These are phyloP conservation scores for Rhagophthalmus giganteus DNA, from an alignment of 2,888 invertebrate species.

Conservation along the genomic window DNA sequence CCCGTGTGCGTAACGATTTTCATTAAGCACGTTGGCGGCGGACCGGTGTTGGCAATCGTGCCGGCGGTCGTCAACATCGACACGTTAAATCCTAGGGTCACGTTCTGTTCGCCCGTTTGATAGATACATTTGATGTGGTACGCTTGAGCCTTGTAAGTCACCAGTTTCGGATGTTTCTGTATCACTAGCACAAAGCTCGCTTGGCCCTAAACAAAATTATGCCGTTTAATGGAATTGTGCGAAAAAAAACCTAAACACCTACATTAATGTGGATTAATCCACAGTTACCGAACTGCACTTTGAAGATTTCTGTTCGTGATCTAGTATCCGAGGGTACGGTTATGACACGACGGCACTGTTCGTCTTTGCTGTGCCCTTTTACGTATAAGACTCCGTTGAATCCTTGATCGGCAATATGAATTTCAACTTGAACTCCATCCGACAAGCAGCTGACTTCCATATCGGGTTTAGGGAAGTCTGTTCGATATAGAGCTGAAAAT, in stretches of 20 bases:
- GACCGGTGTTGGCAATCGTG: slow-evolving; percentile 93
- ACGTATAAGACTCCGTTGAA: slow-evolving; percentile 92
- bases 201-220: slow-evolving; percentile 66
- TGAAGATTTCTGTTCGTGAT: slow-evolving; percentile 67
- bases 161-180: slow-evolving; percentile 93
- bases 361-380: slow-evolving; percentile 92
- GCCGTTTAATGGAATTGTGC: neutral
- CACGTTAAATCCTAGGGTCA: slow-evolving; percentile 90
- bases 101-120: slow-evolving; percentile 90
- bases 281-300: slow-evolving; percentile 67
- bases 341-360: slow-evolving; percentile 81
- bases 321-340: slow-evolving; percentile 70
- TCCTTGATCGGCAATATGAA: slow-evolving; percentile 72
- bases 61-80: slow-evolving; percentile 95
- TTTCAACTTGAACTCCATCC: slow-evolving; percentile 86
- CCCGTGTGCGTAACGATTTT: slow-evolving; percentile 86
- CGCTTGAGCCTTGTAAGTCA: slow-evolving; percentile 92
- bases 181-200: slow-evolving; percentile 93
- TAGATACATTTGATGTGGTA: slow-evolving; percentile 96
- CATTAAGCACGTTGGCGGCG: slow-evolving; percentile 91
- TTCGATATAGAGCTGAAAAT: slow-evolving; percentile 44
- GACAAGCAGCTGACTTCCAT: slow-evolving; percentile 88
- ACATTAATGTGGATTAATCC: slow-evolving; percentile 89
- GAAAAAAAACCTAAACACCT: slow-evolving; percentile 51
- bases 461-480: slow-evolving; percentile 83